phyloP scores from a whole-genome alignment of 1,140 invertebrate species.

The Listronotus bonariensis region DNA sequence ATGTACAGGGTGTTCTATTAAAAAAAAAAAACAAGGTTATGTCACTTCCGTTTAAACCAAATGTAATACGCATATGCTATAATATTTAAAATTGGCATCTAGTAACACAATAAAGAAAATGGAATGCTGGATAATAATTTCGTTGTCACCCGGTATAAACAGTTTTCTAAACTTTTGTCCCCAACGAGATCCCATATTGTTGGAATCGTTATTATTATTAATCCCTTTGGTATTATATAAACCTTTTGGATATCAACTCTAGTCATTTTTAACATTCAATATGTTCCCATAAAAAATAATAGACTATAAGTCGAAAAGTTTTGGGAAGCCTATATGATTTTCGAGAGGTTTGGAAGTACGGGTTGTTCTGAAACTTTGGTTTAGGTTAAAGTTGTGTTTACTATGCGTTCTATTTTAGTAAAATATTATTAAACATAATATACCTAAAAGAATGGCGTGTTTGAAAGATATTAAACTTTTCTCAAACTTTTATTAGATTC shows the following conservation, averaged over 20 bases:
- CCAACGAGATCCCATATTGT: background rate
- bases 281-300: slow-evolving; percentile 26
- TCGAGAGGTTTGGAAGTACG: background rate
- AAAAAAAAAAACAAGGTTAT: no score
- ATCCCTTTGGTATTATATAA: slow-evolving; percentile 19
- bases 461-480: slow-evolving; percentile 1
- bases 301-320: slow-evolving; percentile 24
- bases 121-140: no score
- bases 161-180: background rate
- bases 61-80: no score
- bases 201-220: slow-evolving; percentile 10
- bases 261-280: slow-evolving; percentile 18
- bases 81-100: no score
- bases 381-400: slow-evolving; percentile 22
- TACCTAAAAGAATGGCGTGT: slow-evolving; percentile 7
- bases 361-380: slow-evolving; percentile 9
- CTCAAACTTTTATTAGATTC: slow-evolving; percentile 10
- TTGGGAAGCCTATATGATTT: slow-evolving; percentile 15
- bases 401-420: slow-evolving; percentile 18
- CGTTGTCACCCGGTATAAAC: no score
- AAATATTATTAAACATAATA: slow-evolving; percentile 20
- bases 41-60: no score
- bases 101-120: no score
- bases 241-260: slow-evolving; percentile 13
- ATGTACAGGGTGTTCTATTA: no score